Conservation (phyloP, 2,888 invertebrate genomes). For the Heterodera filipjevi region DNA sequence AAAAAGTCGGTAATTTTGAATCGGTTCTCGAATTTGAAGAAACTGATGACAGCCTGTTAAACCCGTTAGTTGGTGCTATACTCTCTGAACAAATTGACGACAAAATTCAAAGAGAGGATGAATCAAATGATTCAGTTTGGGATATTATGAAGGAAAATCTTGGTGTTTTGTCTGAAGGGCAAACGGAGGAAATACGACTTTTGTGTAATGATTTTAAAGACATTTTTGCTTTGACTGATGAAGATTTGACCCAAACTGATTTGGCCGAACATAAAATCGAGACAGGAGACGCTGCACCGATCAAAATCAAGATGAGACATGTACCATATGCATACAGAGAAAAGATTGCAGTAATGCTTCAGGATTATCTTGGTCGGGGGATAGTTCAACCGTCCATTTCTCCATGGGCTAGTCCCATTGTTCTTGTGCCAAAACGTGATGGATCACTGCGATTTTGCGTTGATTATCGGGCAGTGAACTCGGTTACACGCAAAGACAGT, state of each 20-base stretch:
- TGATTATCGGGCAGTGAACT: slow-evolving; percentile 46
- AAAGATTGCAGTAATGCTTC: background rate
- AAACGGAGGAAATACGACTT: background rate
- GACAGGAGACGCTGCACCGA: background rate
- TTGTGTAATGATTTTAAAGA: background rate
- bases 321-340: background rate
- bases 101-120: background rate
- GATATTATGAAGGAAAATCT: background rate
- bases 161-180: background rate
- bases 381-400: background rate
- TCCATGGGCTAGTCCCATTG: slow-evolving; percentile 42
- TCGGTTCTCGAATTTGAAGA: background rate
- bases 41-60: background rate
- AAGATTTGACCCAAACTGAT: background rate
- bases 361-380: background rate
- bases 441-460: slow-evolving; percentile 43
- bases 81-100: background rate
- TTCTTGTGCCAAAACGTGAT: slow-evolving; percentile 65
- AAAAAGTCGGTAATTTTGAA: background rate
- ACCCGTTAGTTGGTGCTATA: background rate
- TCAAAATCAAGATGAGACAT: background rate
- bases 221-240: background rate
- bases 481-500: slow-evolving; percentile 37
- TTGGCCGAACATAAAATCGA: slow-evolving; percentile 15
- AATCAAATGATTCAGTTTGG: background rate